These are phyloP conservation scores for Bettongia penicillata DNA, from an alignment of 2,113 vertebrate genomes.

Conservation along the genomic window DNA sequence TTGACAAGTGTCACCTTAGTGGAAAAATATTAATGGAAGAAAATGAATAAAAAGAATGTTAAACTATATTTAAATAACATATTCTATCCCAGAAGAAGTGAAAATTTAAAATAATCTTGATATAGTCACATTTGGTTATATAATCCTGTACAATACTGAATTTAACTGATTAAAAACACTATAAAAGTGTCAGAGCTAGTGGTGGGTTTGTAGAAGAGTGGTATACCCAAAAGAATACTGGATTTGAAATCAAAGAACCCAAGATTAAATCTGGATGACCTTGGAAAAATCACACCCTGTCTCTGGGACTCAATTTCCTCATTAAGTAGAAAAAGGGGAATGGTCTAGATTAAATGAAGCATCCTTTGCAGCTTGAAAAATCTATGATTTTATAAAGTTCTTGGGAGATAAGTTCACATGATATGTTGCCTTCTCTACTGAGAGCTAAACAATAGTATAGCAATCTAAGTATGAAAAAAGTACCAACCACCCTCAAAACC, in stretches of 20 bases:
- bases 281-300: background rate
- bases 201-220: background rate
- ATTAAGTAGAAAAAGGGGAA: background rate
- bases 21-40: background rate
- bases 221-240: background rate
- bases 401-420: background rate
- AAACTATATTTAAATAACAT: slow-evolving; percentile 16
- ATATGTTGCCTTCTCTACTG: slow-evolving; percentile 69
- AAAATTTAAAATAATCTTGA: slow-evolving; percentile 23
- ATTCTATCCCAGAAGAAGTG: slow-evolving; percentile 24
- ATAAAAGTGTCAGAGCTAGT: background rate
- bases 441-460: slow-evolving; percentile 84
- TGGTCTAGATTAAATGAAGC: background rate
- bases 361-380: background rate
- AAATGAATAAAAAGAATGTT: slow-evolving; percentile 23
- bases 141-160: slow-evolving; percentile 25
- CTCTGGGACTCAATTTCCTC: background rate
- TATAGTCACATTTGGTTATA: background rate
- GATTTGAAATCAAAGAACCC: background rate
- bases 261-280: background rate
- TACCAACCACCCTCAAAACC: slow-evolving; percentile 65
- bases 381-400: background rate
- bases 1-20: background rate
- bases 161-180: slow-evolving; percentile 50
- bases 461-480: slow-evolving; percentile 79